A percentile compares a stretch with the other conserved stretches of the same genome.
phyloP scores from a whole-genome alignment of 2,797 vertebrate species.

The Gobionotothen gibberifrons region DNA sequence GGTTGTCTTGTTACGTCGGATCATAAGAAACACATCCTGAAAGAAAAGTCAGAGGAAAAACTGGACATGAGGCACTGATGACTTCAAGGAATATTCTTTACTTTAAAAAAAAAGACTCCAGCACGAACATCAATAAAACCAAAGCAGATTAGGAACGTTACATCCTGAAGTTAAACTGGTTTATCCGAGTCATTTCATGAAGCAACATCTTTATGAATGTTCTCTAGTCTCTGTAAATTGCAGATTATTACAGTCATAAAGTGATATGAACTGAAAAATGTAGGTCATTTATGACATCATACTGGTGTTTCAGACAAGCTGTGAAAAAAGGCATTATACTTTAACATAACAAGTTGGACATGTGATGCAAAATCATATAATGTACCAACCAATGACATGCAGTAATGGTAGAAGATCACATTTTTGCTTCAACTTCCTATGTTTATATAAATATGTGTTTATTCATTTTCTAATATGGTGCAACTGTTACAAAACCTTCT shows the following conservation, averaged over 20 bases:
- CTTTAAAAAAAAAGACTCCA: slow-evolving; percentile 28
- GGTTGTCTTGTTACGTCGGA: slow-evolving; percentile 86
- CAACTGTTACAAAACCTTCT: too few species aligned
- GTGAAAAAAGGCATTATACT: neutral
- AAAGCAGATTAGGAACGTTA: slow-evolving; percentile 77
- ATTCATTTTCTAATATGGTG: too few species aligned
- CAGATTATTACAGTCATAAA: slow-evolving; percentile 1
- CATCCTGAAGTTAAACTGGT: slow-evolving; percentile 17
- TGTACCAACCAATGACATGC: neutral
- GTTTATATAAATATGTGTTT: too few species aligned
- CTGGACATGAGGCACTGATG: slow-evolving; percentile 5
- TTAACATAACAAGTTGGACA: neutral
- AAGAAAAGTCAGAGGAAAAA: slow-evolving; percentile 6
- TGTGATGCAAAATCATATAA: neutral
- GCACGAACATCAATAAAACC: slow-evolving; percentile 70
- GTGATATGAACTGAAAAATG: neutral
- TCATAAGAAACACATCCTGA: slow-evolving; percentile 87
- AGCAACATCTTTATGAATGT: slow-evolving; percentile 63
- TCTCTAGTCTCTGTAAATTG: slow-evolving; percentile 4
- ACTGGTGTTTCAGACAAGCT: neutral
- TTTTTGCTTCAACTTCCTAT: too few species aligned
- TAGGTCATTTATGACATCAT: neutral
- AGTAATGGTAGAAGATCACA: too few species aligned
- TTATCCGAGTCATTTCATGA: slow-evolving; percentile 49
- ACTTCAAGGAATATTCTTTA: neutral